phyloP scores from a whole-genome alignment of 2,113 vertebrate species.

The Tursiops truncatus region DNA sequence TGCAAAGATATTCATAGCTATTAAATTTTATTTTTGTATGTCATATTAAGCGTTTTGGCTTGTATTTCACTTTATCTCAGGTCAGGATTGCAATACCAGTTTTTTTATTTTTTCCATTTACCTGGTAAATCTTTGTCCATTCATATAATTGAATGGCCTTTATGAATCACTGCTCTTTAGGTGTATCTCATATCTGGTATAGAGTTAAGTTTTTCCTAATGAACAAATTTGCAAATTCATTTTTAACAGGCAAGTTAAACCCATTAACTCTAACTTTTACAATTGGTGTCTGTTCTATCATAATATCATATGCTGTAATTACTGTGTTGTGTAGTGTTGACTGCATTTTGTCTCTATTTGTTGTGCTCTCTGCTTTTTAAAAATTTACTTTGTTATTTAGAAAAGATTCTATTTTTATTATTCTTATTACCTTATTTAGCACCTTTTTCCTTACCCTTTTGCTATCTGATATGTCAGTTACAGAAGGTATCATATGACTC shows the following conservation, averaged over 20 bases:
- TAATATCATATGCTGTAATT: not conserved
- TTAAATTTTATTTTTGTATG: not conserved
- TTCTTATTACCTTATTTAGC: not conserved
- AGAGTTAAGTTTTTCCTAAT: not conserved
- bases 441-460: not conserved
- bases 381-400: not conserved
- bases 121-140: not conserved
- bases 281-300: not conserved
- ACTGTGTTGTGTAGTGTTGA: not conserved
- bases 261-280: not conserved
- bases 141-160: not conserved
- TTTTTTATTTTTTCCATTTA: not conserved
- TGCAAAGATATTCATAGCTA: not conserved
- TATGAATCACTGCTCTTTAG: not conserved
- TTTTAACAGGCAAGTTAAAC: not conserved
- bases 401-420: not conserved
- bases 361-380: not conserved
- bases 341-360: not conserved
- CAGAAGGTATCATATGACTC: not conserved
- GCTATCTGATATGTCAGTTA: not conserved
- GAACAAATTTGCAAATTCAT: not conserved
- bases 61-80: not conserved
- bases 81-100: not conserved
- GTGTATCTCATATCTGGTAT: not conserved
- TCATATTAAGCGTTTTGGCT: not conserved